A percentile compares a stretch with the other conserved stretches of the same genome.
Conservation (phyloP, 2,113 vertebrate genomes). For the Orcinus orca region DNA sequence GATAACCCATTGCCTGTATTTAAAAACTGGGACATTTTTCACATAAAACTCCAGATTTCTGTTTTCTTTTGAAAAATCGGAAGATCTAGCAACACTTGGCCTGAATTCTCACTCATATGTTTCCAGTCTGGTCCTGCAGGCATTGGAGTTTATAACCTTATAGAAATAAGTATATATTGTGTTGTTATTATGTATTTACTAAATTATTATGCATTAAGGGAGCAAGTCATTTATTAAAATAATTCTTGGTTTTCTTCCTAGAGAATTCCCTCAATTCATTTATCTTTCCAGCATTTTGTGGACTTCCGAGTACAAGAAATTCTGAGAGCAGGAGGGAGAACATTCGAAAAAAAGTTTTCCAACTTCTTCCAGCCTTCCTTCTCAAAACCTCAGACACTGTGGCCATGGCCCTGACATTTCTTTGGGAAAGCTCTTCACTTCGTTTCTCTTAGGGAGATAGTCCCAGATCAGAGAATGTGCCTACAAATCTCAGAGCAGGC, state of each 20-base stretch:
- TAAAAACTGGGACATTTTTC: conserved; percentile 4
- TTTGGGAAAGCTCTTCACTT: neutral
- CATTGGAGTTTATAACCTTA: neutral
- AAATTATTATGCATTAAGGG: neutral
- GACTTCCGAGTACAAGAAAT: neutral
- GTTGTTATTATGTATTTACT: neutral
- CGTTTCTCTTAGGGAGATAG: neutral
- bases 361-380: neutral
- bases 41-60: conserved; percentile 10
- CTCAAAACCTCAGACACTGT: neutral
- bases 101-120: neutral
- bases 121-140: neutral
- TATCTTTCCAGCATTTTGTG: neutral
- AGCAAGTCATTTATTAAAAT: neutral
- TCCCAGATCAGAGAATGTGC: neutral
- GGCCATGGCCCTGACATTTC: neutral
- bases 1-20: neutral
- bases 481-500: neutral
- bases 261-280: neutral
- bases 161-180: neutral
- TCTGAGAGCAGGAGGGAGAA: neutral
- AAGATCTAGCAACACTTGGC: conserved; percentile 28
- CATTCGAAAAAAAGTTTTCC: neutral
- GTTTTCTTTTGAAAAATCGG: conserved; percentile 49
- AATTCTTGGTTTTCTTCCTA: neutral